Conservation (phyloP, 2,113 vertebrate genomes). For the Ancistrus triradiatus region DNA sequence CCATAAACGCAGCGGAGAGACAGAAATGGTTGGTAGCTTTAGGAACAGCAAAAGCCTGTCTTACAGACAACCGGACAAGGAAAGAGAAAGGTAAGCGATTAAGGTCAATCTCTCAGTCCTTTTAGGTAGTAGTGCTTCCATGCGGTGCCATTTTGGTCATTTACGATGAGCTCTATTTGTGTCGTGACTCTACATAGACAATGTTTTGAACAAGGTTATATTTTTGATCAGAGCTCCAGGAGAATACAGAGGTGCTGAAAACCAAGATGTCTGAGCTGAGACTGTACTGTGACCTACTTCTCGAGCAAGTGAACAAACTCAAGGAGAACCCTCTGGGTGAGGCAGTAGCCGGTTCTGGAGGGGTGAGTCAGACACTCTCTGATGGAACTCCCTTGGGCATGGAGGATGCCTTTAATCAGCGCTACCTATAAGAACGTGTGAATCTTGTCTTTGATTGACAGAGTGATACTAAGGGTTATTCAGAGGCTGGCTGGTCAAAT, state of each 20-base stretch:
- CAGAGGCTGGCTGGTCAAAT: too few species aligned
- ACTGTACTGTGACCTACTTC: conserved; percentile 95
- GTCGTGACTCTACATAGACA: too few species aligned
- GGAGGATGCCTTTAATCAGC: too few species aligned
- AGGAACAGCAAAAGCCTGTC: conserved; percentile 92
- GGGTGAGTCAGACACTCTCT: too few species aligned
- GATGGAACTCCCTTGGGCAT: too few species aligned
- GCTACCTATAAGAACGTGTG: too few species aligned
- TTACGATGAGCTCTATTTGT: too few species aligned
- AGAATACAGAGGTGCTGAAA: conserved; percentile 90
- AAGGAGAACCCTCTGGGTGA: conserved; percentile 57
- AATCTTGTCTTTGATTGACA: too few species aligned
- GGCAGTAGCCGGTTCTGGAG: conserved; percentile 42
- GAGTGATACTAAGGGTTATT: too few species aligned
- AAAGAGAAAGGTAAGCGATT: conserved; percentile 85
- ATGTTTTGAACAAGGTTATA: too few species aligned
- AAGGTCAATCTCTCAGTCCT: background rate
- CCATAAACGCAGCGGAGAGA: conserved; percentile 89
- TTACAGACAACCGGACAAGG: conserved; percentile 90
- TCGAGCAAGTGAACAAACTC: conserved; percentile 94
- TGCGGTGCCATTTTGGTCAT: background rate
- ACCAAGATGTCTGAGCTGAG: conserved; percentile 96
- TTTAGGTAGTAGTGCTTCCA: background rate
- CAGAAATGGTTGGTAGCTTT: conserved; percentile 95
- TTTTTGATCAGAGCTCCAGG: conserved; percentile 87